Evolutionary conservation across 2,113 vertebrate genomes (phyloP), one percentile per base, ranked within the genome.

Genomic region (Nothocercus nigrocapillus): DNA sequence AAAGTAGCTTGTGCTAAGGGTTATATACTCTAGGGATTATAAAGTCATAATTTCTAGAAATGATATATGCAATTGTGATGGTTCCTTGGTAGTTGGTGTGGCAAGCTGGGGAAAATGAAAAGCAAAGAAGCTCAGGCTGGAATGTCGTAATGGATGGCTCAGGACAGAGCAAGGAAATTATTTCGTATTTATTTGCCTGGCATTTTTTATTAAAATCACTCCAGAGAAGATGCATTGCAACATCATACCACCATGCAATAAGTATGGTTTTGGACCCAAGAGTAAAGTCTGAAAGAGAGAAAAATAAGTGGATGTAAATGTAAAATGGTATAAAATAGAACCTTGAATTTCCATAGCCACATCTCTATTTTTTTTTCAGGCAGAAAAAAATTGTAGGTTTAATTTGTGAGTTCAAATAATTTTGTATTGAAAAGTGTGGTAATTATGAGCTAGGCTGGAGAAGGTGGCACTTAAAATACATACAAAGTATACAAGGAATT

Each of bases 41-140:
- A 78, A 93, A 94, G 13, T 34, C 56, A 24, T 47, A 61, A 13
- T 78, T 94, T 75, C 89, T 79, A 47, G 72, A 84, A 92, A 68
- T 56, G 1, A 34, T 82, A 59, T 11, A 49, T 47, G 30, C 20
- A 61, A 0, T 56, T 16, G 19, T 51, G 13, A 22, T 64, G 14
- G 14, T 49, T 80, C 30, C 34, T 81, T 84, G 73, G 32, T n/a
- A 64, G 34, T 32, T n/a, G 61, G 38, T 38, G 13, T 58, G 19
- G 51, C 38, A 90, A 16, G 25, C 28, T 42, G 7, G 11, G 32
- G 19, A 81, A 88, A 90, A 90, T 59, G 30, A 75, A 94, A 84
- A 17, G 19, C 61, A 90, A 82, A 45, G 36, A 88, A 66, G 8
- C 4, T 11, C 21, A 63, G 18, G 13, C 7, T 75, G 28, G 27